These are phyloP conservation scores for Polypedilum vanderplanki DNA, from an alignment of 1,140 invertebrate genomes.

Conservation along the genomic window DNA sequence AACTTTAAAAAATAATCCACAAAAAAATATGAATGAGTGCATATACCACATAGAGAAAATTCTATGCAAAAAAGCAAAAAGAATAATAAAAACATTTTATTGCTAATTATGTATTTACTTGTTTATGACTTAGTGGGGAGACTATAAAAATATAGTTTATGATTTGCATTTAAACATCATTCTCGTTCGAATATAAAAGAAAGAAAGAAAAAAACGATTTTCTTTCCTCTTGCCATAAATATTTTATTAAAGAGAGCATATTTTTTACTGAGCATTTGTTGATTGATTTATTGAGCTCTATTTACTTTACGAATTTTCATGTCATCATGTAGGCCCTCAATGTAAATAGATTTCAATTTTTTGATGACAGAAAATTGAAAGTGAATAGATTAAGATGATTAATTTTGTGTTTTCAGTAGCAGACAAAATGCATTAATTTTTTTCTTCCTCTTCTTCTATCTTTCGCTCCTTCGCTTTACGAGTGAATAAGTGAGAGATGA, in stretches of 20 bases:
- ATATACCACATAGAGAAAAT: background rate
- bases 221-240: constrained; percentile 5
- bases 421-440: constrained; percentile 28
- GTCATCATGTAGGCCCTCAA: constrained; percentile 1
- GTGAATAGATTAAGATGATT: constrained; percentile 24
- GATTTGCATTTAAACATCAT: background rate
- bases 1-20: background rate
- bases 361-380: constrained; percentile 21
- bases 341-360: constrained; percentile 20
- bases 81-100: background rate
- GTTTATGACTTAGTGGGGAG: background rate
- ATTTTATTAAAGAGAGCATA: constrained; percentile 15
- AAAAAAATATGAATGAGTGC: background rate
- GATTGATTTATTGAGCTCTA: constrained; percentile 26
- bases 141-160: constrained; percentile 9
- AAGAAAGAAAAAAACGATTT: background rate
- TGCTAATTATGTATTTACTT: constrained; percentile 19
- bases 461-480: too few relatives aligned
- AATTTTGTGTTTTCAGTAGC: constrained; percentile 22
- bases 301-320: constrained; percentile 16
- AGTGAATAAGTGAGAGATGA: too few relatives aligned
- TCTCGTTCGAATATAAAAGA: background rate
- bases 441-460: background rate
- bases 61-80: background rate
- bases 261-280: constrained; percentile 1